Evolutionary conservation across 2,797 vertebrate species (phyloP), one percentile per base, ranked within the genome.

Genomic region (Pangasius macronema): DNA sequence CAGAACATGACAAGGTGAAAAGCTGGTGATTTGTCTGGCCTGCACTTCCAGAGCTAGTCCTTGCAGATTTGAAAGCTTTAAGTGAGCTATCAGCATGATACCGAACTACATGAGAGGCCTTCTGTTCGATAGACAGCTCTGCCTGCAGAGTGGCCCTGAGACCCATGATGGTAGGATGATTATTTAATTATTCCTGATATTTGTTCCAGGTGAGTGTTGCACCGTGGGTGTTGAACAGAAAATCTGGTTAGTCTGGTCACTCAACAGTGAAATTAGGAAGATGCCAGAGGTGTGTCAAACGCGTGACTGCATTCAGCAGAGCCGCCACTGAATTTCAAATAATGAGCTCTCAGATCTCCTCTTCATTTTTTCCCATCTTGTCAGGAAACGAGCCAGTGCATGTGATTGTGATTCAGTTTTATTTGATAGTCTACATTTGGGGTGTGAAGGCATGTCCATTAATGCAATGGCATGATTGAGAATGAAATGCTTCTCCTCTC

Each of bases 201-300:
- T 92, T 92, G 88, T 91, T 92, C 85, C 85, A 89, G 83, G 89
- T 90, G 92, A 91, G 89, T 80, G 85, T 87, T 77, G 85, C 88
- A 90, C 89, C 87, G 65, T 77, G 88, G 91, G 90, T 88, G 88
- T 87, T 92, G 91, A 88, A 88, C 87, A 89, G 91, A 92, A 91
- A 91, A 93, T 91, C 90, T 90, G 88, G 88, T 93, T 91, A 91
- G 89, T 90, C 92, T 90, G 92, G 89, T 92, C 91, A 93, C 86
- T 94, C 93, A 94, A 92, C 92, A 85, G 91, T 94, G 93, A 95
- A 94, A 94, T 95, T 94, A 94, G 91, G 86, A 89, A 92, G 93
- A 94, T 87, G 90, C 89, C 84, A 83, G 89, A 92, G 92, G 91
- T 93, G 90, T 88, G 87, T 88, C 89, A 89, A 91, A 94, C 89